Evolutionary conservation across 2,888 invertebrate genomes (phyloP).

Genomic region (Emmelina monodactyla): DNA sequence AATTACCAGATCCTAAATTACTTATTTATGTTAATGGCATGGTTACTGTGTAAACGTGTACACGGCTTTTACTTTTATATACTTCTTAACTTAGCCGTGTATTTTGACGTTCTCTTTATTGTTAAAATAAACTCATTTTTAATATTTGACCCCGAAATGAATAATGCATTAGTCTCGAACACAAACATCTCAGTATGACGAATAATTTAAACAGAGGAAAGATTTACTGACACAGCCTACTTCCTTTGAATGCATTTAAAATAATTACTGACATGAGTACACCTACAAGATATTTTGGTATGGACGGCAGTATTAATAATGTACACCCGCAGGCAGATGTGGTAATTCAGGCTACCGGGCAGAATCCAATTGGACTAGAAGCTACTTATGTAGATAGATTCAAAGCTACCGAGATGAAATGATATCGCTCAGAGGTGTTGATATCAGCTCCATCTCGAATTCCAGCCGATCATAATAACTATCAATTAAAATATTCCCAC

Average conservation of each 20-base stretch:
- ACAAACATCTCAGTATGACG: no score
- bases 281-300: conserved; percentile 16
- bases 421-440: background rate
- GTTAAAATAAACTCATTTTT: no score
- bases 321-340: conserved; percentile 21
- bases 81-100: no score
- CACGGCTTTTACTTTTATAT: no score
- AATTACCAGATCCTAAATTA: no score
- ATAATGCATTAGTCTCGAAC: no score
- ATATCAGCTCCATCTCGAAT: background rate
- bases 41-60: no score
- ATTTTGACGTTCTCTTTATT: no score
- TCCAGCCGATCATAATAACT: background rate
- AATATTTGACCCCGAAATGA: no score
- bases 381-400: conserved; percentile 9
- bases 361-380: conserved; percentile 9
- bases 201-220: no score
- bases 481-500: conserved; percentile 1
- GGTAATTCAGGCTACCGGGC: conserved; percentile 18
- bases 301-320: conserved; percentile 22
- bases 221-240: conserved; percentile 31
- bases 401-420: background rate
- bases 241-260: conserved; percentile 34
- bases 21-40: no score
- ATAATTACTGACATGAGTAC: conserved; percentile 33